Evolutionary conservation across 2,797 vertebrate genomes (phyloP).

Genomic region (Megaceryle alcyon): DNA sequence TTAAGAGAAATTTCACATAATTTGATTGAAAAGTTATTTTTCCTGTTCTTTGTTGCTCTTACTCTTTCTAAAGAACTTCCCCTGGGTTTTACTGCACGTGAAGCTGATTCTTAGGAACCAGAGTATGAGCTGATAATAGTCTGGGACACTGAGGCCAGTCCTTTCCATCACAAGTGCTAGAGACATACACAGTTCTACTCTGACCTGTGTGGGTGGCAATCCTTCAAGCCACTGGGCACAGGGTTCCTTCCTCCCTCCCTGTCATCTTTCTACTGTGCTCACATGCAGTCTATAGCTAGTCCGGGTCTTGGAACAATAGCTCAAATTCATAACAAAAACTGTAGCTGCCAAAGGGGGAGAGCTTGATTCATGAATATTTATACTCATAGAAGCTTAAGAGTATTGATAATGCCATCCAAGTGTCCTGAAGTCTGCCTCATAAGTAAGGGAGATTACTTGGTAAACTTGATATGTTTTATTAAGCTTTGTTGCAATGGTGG

Average conservation of each 20-base stretch:
- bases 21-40: not conserved
- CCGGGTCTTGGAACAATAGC: not conserved
- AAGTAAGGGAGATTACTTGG: not conserved
- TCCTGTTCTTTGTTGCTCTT: not conserved
- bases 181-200: not conserved
- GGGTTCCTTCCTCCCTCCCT: not conserved
- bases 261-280: not conserved
- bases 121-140: rapidly evolving
- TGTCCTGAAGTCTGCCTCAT: not conserved
- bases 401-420: not conserved
- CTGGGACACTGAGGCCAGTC: not conserved
- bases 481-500: not conserved
- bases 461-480: no score
- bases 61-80: not conserved
- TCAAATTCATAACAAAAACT: not conserved
- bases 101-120: not conserved
- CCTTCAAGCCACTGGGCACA: not conserved
- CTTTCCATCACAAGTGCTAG: not conserved
- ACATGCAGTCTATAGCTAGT: not conserved
- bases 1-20: not conserved
- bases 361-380: not conserved
- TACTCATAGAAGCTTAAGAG: not conserved
- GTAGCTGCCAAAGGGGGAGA: not conserved
- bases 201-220: not conserved
- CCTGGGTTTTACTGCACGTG: not conserved